These are phyloP conservation scores for Calephelis virginiensis DNA, from an alignment of 1,140 invertebrate genomes.

Conservation along the genomic window DNA sequence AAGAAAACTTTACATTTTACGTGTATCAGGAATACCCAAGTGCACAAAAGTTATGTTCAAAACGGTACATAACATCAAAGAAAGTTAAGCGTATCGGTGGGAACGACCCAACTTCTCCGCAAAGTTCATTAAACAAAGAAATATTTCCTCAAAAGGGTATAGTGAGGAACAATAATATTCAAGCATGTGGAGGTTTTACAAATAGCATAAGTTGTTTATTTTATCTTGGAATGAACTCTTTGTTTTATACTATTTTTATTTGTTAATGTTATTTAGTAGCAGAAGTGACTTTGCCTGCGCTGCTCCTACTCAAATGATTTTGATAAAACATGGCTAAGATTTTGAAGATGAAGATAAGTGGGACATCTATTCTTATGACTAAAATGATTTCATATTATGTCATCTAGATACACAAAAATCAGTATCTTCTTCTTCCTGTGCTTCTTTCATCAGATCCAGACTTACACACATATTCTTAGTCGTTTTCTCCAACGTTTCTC, in stretches of 20 bases:
- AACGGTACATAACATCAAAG: conserved; percentile 40
- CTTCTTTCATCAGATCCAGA: too few species aligned
- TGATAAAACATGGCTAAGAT: too few species aligned
- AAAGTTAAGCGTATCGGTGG: conserved; percentile 34
- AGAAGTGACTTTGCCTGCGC: too few species aligned
- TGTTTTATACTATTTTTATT: not conserved
- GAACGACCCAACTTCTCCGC: conserved; percentile 27
- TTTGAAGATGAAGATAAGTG: too few species aligned
- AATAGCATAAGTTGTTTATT: conserved; percentile 17
- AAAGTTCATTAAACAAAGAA: conserved; percentile 48
- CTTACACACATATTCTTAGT: too few species aligned
- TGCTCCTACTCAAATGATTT: too few species aligned
- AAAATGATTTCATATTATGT: too few species aligned
- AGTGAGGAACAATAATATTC: conserved; percentile 12
- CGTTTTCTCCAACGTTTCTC: too few species aligned
- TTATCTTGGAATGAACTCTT: conserved; percentile 5
- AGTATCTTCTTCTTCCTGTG: too few species aligned
- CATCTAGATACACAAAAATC: too few species aligned
- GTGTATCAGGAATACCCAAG: conserved; percentile 27
- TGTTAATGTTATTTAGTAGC: too few species aligned
- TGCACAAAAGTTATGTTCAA: conserved; percentile 28
- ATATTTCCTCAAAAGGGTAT: conserved; percentile 36
- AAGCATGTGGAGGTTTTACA: conserved; percentile 8
- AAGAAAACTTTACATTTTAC: conserved; percentile 42
- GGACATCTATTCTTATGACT: too few species aligned